These are phyloP conservation scores for Empidonax traillii DNA, from an alignment of 2,113 vertebrate genomes.

Conservation along the genomic window DNA sequence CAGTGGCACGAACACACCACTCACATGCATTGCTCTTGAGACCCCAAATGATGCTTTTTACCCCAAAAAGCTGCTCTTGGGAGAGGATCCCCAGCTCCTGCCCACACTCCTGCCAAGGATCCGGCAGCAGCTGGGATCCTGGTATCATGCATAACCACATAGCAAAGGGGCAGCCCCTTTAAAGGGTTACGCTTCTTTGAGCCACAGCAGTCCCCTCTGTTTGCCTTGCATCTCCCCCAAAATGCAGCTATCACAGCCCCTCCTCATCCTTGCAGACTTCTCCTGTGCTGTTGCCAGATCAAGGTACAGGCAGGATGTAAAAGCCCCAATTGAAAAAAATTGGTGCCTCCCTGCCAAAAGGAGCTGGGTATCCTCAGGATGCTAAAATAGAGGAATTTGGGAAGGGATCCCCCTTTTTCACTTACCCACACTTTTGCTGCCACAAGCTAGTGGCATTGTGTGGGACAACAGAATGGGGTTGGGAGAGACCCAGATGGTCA, in stretches of 20 bases:
- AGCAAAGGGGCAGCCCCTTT: neutral
- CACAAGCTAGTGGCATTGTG: neutral
- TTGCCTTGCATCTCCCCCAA: neutral
- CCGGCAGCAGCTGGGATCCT: neutral
- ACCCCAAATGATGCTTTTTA: neutral
- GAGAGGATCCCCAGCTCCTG: neutral
- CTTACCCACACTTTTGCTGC: neutral
- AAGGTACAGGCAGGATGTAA: neutral
- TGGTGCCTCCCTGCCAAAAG: neutral
- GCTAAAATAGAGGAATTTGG: neutral
- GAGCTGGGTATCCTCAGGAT: neutral
- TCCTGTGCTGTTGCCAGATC: accelerated
- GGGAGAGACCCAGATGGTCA: neutral
- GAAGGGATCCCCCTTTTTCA: neutral
- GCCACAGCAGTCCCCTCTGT: neutral
- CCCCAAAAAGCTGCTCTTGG: neutral
- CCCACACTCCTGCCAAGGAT: neutral
- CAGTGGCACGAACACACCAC: neutral
- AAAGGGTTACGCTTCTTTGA: neutral
- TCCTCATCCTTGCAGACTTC: neutral
- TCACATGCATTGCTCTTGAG: accelerated
- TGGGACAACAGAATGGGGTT: neutral
- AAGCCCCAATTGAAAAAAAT: neutral
- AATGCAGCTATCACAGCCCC: neutral
- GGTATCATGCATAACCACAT: neutral